Base-by-base conservation (phyloP, 2,888 invertebrate genomes). In the Camptogramma bilineatum region DNA sequence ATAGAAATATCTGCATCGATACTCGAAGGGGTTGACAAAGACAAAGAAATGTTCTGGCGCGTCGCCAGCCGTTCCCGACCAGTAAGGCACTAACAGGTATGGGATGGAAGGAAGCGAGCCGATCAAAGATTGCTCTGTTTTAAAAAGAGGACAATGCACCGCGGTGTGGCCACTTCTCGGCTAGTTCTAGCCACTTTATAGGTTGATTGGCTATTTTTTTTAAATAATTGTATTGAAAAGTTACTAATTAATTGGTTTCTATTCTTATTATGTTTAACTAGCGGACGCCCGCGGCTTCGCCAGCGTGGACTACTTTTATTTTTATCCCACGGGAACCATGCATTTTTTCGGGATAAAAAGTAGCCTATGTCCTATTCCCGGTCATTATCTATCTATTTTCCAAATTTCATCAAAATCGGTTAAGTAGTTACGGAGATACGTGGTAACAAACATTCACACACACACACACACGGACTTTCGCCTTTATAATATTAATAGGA, bases 71-170 rank as follows among this genome's bases (percentile, higher is more conserved):
- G 61, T 73, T 70, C 62, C 42, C 48, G 39, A 57, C 50, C 58
- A 62, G 65, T 64, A 65, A 74, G 68, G 63, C 75, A 73, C 73
- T 74, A 68, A 77, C 78, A 81, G 81, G 79, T 84, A 83, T 76
- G 75, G 73, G 80, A 79, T 76, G 73, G 75, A 72, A 78, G 72
- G 76, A 81, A 79, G 75, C 74, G 78, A 80, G 77, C 85, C 87
- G 88, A 88, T 90, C 90, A 88, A 85, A 88, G 85, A 88, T 87
- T 87, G 85, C 76, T 84, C 83, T 84, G 82, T 85, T 88, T 84
- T 79, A 82, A 84, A 87, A 85, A 76, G 74, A 73, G 82, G 73
- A 81, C 83, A 83, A 85, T 64, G 52, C 31, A 50, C 44, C 47
- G 31, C 52, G 24, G 17, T 42, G 10, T 42, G 2, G 39, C 39